These are phyloP conservation scores for Zoroaster sp. DNA, from an alignment of 53 echinoderm and acorn worm species.

Conservation along the genomic window DNA sequence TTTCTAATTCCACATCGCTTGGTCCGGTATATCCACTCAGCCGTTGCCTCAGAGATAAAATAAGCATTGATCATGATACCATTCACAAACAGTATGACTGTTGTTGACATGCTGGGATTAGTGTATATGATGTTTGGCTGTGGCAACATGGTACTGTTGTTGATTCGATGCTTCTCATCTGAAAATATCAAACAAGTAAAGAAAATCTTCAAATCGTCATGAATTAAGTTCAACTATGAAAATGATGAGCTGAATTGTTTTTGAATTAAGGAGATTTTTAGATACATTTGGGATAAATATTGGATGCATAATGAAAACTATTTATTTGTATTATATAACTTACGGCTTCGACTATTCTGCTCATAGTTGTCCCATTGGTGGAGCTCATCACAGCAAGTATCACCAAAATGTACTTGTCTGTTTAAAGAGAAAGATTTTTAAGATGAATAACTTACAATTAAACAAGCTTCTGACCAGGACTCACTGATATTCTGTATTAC, in stretches of 20 bases:
- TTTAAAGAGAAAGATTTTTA: not conserved
- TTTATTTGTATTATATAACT: too few relatives aligned
- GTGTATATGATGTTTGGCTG: not conserved
- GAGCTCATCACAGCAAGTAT: not conserved
- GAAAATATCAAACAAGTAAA: not conserved
- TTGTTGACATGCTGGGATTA: not conserved
- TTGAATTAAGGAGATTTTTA: too few relatives aligned
- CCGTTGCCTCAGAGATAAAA: not conserved
- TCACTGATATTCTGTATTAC: too few relatives aligned
- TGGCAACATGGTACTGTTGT: not conserved
- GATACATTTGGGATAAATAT: too few relatives aligned
- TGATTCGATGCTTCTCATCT: not conserved
- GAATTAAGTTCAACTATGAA: too few relatives aligned
- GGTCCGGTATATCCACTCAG: not conserved
- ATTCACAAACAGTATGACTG: not conserved
- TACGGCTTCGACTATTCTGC: too few relatives aligned
- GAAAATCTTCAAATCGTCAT: too few relatives aligned
- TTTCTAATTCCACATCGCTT: not conserved
- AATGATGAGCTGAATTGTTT: too few relatives aligned
- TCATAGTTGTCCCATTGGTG: slow-evolving; percentile 32
- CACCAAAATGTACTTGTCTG: slow-evolving; percentile 1
- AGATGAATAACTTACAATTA: not conserved
- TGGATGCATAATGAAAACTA: too few relatives aligned
- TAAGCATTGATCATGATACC: not conserved
- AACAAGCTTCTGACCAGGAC: not conserved